A percentile compares a stretch with the other conserved stretches of the same genome.
Conservation (phyloP, 2,113 vertebrate species). For the Galemys pyrenaicus region DNA sequence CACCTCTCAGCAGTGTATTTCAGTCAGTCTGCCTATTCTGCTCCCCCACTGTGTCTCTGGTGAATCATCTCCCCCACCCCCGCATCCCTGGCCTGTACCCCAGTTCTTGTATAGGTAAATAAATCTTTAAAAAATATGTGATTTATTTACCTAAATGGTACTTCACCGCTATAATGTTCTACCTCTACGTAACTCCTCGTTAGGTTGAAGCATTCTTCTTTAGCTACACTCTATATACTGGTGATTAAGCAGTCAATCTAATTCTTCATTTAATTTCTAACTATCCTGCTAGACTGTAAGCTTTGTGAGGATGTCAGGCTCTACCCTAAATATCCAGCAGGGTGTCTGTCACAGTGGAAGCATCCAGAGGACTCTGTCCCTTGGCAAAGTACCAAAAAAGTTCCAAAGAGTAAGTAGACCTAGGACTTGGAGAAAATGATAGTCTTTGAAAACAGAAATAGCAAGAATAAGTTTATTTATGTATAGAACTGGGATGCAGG, state of each 20-base stretch:
- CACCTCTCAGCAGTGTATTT: no score
- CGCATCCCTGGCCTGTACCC: no score
- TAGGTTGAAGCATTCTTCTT: neutral
- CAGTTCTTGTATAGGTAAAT: no score
- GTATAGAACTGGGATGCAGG: no score
- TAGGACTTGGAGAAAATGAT: neutral
- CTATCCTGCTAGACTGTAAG: neutral
- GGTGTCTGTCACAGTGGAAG: neutral
- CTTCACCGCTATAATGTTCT: neutral
- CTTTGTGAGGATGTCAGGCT: neutral
- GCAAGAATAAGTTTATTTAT: neutral
- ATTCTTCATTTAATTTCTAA: neutral
- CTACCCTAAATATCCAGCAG: neutral
- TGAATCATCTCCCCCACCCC: no score
- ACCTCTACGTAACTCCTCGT: neutral
- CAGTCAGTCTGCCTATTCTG: no score
- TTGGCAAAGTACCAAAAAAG: neutral
- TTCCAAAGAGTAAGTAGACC: neutral
- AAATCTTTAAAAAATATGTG: no score
- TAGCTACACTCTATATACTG: neutral
- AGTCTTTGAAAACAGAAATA: neutral
- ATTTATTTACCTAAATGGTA: neutral
- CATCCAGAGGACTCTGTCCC: neutral
- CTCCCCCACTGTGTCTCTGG: no score
- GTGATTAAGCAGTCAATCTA: neutral